Percentiles rank a stretch among this genome's conserved stretches.
phyloP scores from a whole-genome alignment of 2,113 vertebrate species.

The Hystrix brachyura region DNA sequence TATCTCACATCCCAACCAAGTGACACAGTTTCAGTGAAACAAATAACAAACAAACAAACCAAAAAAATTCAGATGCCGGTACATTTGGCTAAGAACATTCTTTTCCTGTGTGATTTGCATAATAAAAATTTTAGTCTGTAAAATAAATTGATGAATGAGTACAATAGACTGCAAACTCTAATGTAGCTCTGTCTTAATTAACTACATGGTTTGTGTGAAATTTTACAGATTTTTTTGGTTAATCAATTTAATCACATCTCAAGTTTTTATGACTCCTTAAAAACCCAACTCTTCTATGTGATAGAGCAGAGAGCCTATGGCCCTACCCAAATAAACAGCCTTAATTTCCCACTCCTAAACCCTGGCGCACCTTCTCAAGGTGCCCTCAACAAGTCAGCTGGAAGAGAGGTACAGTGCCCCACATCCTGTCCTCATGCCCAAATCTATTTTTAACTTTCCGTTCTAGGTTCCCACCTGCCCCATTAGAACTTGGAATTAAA shows the following conservation, averaged over 20 bases:
- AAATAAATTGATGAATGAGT: slow-evolving; percentile 73
- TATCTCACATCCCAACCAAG: slow-evolving; percentile 18
- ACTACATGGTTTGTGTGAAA: not conserved
- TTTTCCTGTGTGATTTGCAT: slow-evolving; percentile 65
- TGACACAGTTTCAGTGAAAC: not conserved
- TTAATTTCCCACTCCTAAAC: not conserved
- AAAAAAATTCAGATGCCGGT: not conserved
- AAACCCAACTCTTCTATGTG: not conserved
- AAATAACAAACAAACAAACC: slow-evolving; percentile 23
- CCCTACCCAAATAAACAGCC: not conserved
- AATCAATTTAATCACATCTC: slow-evolving; percentile 28
- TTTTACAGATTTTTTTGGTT: slow-evolving; percentile 39
- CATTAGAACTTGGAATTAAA: not conserved
- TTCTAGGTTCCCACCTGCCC: not conserved
- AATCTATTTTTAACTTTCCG: not conserved
- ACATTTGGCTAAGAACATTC: slow-evolving; percentile 28
- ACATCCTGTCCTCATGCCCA: not conserved
- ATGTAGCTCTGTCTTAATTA: slow-evolving; percentile 52
- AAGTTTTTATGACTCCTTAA: not conserved
- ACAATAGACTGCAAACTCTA: slow-evolving; percentile 50
- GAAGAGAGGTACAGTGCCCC: not conserved
- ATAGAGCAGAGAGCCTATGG: not conserved
- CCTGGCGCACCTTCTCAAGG: not conserved
- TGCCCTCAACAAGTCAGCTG: not conserved
- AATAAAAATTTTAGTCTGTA: slow-evolving; percentile 54